Conservation (phyloP, 2,797 vertebrate species). For the Natrix natrix region DNA sequence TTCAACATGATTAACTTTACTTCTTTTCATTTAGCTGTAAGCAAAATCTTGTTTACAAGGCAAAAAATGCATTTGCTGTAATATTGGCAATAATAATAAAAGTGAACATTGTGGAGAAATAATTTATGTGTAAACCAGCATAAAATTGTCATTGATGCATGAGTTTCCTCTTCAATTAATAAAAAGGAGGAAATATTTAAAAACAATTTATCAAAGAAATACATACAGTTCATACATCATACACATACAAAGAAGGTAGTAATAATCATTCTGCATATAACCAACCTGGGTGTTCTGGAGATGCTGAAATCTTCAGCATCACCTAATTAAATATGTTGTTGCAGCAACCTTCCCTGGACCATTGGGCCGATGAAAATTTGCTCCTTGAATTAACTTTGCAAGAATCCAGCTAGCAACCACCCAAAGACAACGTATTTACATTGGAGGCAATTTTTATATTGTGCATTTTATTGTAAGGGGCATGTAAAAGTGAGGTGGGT, state of each 20-base stretch:
- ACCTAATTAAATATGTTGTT: conserved; percentile 68
- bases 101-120: conserved; percentile 78
- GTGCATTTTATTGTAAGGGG: background rate
- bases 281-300: conserved; percentile 66
- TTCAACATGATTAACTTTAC: conserved; percentile 82
- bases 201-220: conserved; percentile 92
- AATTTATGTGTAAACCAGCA: conserved; percentile 91
- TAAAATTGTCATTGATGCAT: conserved; percentile 95
- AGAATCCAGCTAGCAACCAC: background rate
- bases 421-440: background rate
- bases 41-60: conserved; percentile 81
- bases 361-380: background rate
- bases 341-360: conserved; percentile 17
- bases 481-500: background rate
- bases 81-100: conserved; percentile 80
- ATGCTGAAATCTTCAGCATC: conserved; percentile 66
- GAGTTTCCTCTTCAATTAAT: conserved; percentile 96
- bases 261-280: conserved; percentile 84
- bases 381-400: background rate
- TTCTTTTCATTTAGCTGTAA: conserved; percentile 81
- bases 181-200: conserved; percentile 97
- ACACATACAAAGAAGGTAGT: conserved; percentile 83
- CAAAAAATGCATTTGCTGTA: conserved; percentile 71
- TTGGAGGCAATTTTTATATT: background rate
- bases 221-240: conserved; percentile 93